Evolutionary conservation across 2,797 vertebrate genomes (phyloP), one percentile per base, ranked within the genome.

Genomic region (Pseudochirops cupreus): DNA sequence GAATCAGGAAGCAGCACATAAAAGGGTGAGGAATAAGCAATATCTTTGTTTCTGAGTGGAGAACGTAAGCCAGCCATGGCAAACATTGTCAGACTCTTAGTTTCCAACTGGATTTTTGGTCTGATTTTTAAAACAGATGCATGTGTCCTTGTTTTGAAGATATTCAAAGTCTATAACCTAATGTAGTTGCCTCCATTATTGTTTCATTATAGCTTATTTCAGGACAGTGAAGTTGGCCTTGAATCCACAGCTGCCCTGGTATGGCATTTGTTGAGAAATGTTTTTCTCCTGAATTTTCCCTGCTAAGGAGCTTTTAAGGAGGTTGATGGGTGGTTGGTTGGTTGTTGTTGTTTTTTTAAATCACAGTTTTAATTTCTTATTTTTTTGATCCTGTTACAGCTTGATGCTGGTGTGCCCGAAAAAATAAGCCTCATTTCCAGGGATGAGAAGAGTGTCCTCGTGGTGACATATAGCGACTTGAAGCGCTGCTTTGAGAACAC

Each of bases 401-500:
- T 99, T 98, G 99, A 99, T 96, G 99, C 99, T 93, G 99, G 99
- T 94, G 99, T 99, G 98, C 99, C 99, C 96, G 99, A 99, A 99
- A 99, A 99, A 99, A 99, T 99, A 98, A 99, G 99, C 98, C 99
- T 99, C 98, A 99, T 99, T 98, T 99, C 99, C 97, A 99, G 99
- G 98, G 99, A 99, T 82, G 99, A 99, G 99, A 99, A 99, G 98
- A 99, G 99, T 92, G 99, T 99, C 96, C 99, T 99, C 97, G 99
- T 99, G 98, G 99, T 99, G 98, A 99, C 99, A 89, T 99, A 99
- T 98, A 99, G 99, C 58, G 99, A 99, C 99, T 99, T 99, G 98
- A 99, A 99, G 98, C 99, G 99, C 98, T 99, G 99, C 99, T 99
- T 99, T 97, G 99, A 99, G 98, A 99, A 99, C 98, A 99, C 99